These are phyloP conservation scores for Rhinoptilus africanus DNA, from an alignment of 2,113 vertebrate species.

Conservation along the genomic window DNA sequence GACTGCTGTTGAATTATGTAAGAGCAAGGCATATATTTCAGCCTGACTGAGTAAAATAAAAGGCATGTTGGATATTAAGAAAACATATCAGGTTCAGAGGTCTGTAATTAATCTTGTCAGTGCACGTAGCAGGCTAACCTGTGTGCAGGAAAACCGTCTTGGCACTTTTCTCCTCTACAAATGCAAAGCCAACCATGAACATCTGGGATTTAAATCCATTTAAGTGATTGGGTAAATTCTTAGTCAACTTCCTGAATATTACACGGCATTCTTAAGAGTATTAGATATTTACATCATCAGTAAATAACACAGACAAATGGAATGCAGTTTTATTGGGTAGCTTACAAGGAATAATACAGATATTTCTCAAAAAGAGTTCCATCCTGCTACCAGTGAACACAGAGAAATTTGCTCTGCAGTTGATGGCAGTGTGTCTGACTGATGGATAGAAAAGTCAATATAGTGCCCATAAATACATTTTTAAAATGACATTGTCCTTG, in stretches of 20 bases:
- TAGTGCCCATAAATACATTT: not conserved
- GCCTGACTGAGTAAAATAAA: conserved; percentile 22
- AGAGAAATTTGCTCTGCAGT: not conserved
- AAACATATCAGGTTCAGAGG: conserved; percentile 64
- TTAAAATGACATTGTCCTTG: not conserved
- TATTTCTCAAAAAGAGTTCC: not conserved
- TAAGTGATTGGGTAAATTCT: not conserved
- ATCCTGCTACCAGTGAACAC: not conserved
- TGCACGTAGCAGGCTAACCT: not conserved
- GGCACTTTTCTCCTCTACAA: not conserved
- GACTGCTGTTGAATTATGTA: conserved; percentile 59
- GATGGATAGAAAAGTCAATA: not conserved
- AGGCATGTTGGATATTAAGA: conserved; percentile 57
- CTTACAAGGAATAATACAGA: not conserved
- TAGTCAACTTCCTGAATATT: conserved; percentile 17
- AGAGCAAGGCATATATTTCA: conserved; percentile 39
- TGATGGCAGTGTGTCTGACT: not conserved
- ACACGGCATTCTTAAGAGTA: conserved; percentile 9
- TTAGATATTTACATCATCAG: conserved; percentile 64
- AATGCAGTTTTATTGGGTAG: not conserved
- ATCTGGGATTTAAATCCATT: conserved; percentile 34
- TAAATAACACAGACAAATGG: not conserved
- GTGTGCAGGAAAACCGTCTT: not conserved
- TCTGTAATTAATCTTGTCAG: conserved; percentile 75
- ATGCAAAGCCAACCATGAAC: not conserved